Evolutionary conservation across 2,797 vertebrate species (phyloP).

Genomic region (Nyctibius grandis): DNA sequence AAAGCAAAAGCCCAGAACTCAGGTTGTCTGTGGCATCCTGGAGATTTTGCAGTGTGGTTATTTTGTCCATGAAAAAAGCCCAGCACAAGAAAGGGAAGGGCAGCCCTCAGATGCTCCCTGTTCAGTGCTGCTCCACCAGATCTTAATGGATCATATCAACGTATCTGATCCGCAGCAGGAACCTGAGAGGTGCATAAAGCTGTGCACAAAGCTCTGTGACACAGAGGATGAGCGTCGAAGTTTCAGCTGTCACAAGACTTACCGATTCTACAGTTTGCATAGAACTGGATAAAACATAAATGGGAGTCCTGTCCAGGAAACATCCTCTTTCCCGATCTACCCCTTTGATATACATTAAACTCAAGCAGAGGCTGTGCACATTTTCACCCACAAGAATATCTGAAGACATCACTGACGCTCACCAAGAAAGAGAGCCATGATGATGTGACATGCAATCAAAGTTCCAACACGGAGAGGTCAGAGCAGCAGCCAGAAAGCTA

Average conservation of each 20-base stretch:
- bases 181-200: background rate
- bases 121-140: background rate
- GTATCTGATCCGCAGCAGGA: background rate
- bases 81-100: background rate
- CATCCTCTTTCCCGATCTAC: background rate
- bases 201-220: background rate
- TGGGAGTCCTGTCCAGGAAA: background rate
- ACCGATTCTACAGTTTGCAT: background rate
- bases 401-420: background rate
- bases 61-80: background rate
- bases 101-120: rapidly evolving
- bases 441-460: background rate
- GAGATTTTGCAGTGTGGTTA: background rate
- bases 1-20: background rate
- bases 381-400: background rate
- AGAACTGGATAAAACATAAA: background rate
- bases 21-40: background rate
- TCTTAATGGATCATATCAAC: background rate
- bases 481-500: background rate
- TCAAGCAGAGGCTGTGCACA: background rate
- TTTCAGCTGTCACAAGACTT: background rate
- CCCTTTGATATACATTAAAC: no score
- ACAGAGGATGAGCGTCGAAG: background rate
- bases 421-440: rapidly evolving
- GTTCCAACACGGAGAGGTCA: background rate